Conservation (phyloP, 2,797 vertebrate genomes). For the Chiloscyllium punctatum region DNA sequence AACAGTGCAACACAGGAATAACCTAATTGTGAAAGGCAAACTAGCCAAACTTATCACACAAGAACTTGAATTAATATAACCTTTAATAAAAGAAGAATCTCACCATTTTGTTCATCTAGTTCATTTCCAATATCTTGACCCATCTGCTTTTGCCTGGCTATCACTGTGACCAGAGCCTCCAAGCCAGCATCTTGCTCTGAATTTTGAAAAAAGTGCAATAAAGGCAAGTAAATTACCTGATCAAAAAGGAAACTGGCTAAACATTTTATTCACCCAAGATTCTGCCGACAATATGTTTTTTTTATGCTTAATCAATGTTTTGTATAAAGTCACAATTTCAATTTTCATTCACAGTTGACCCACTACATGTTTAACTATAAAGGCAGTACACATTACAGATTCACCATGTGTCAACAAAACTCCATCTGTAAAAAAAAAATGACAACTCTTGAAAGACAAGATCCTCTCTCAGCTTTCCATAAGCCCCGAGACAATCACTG, state of each 20-base stretch:
- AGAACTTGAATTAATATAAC: background rate
- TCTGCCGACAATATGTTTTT: background rate
- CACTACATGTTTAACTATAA: background rate
- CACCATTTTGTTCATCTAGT: conserved; percentile 93
- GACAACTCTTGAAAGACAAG: background rate
- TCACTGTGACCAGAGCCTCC: conserved; percentile 82
- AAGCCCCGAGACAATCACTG: background rate
- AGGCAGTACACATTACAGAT: background rate
- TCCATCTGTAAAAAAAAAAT: background rate
- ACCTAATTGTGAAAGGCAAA: background rate
- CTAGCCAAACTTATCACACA: background rate
- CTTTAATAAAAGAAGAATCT: conserved; percentile 42
- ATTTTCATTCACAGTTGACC: background rate
- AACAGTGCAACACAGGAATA: background rate
- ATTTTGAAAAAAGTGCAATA: conserved; percentile 40
- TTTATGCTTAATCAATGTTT: background rate
- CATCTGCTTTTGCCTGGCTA: conserved; percentile 90
- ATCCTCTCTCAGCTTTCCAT: background rate
- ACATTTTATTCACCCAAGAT: no score
- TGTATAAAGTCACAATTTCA: background rate
- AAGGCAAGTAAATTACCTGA: background rate
- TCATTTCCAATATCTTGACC: conserved; percentile 94
- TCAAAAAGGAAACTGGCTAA: background rate
- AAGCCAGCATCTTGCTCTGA: conserved; percentile 88
- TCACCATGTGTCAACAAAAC: background rate